Conservation (phyloP, 92 coral and sea anemone species). For the Siderastrea radians region DNA sequence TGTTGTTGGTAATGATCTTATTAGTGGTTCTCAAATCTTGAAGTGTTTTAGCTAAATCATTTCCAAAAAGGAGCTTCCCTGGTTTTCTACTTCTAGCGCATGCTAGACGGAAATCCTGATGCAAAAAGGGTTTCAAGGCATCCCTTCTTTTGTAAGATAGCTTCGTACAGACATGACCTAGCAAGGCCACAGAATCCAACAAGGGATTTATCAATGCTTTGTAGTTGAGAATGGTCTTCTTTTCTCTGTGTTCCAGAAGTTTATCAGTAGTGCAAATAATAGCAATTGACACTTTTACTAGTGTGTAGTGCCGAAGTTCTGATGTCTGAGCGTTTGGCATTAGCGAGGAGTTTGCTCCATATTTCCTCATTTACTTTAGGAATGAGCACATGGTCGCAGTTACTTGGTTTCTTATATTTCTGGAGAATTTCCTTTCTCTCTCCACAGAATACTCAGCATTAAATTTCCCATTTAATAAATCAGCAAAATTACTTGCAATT, state of each 20-base stretch:
- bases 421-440: conserved; percentile 8
- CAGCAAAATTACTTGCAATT: background rate
- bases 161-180: conserved; percentile 41
- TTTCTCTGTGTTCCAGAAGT: conserved; percentile 42
- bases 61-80: conserved; percentile 50
- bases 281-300: background rate
- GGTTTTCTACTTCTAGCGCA: conserved; percentile 44
- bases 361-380: background rate
- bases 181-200: conserved; percentile 28
- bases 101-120: conserved; percentile 40
- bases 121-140: conserved; percentile 44
- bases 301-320: background rate
- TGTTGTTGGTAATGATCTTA: conserved; percentile 16
- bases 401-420: background rate
- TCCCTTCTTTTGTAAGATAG: conserved; percentile 53
- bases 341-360: background rate
- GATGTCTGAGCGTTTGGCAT: background rate
- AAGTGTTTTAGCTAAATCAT: conserved; percentile 54
- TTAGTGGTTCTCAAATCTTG: conserved; percentile 10
- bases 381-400: background rate
- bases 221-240: conserved; percentile 42
- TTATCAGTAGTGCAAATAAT: too few species aligned
- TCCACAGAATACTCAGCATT: background rate
- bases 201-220: conserved; percentile 19
- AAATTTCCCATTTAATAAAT: background rate